phyloP scores from a whole-genome alignment of 2,888 invertebrate genomes.

The Clistopyga incitator region DNA sequence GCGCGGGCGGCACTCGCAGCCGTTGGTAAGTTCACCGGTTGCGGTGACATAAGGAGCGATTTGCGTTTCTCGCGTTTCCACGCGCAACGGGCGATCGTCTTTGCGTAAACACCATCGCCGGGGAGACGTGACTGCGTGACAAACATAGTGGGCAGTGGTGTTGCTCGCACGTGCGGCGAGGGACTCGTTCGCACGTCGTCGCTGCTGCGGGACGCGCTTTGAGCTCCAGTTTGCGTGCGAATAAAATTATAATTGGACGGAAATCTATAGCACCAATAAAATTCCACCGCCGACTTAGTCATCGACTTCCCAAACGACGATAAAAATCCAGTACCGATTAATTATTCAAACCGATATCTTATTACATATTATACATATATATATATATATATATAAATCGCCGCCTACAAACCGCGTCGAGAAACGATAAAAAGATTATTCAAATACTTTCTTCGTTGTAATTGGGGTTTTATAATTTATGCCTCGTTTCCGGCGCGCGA shows the following conservation, averaged over 20 bases:
- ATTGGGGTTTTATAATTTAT: conserved; percentile 56
- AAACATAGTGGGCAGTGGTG: conserved; percentile 77
- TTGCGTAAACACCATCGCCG: conserved; percentile 75
- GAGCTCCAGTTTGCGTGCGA: conserved; percentile 54
- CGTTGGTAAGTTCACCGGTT: conserved; percentile 32
- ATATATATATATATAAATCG: conserved; percentile 22
- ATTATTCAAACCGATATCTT: neutral
- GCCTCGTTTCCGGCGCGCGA: conserved; percentile 29
- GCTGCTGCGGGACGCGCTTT: conserved; percentile 64
- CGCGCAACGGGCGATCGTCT: conserved; percentile 64
- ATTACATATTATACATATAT: too few relatives aligned
- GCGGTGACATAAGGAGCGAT: conserved; percentile 73
- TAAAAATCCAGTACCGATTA: neutral
- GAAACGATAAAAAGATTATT: conserved; percentile 66
- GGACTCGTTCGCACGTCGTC: conserved; percentile 56
- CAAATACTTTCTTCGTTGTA: conserved; percentile 59
- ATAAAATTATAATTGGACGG: conserved; percentile 78
- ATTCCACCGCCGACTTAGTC: conserved; percentile 26
- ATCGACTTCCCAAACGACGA: conserved; percentile 3
- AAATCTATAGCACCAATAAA: conserved; percentile 32
- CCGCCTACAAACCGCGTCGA: neutral
- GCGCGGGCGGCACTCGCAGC: neutral
- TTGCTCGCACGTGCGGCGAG: conserved; percentile 65
- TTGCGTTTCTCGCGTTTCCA: conserved; percentile 72
- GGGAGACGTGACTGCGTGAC: conserved; percentile 80